phyloP scores from a whole-genome alignment of 2,797 vertebrate species.

The Sebastes umbrosus region DNA sequence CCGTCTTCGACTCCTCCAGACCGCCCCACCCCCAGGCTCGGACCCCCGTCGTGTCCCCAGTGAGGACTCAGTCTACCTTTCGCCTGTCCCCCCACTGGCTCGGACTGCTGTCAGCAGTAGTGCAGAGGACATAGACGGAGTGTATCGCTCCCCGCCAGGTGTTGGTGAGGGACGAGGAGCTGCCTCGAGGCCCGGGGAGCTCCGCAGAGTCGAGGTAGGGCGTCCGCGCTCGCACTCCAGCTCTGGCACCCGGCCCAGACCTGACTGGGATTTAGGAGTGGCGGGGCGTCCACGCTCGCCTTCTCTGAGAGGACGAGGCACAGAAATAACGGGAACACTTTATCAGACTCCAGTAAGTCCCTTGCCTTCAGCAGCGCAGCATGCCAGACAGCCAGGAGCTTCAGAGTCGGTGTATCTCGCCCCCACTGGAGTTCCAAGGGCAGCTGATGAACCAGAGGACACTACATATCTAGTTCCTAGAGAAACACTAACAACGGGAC shows the following conservation, averaged over 20 bases:
- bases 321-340: conserved; percentile 69
- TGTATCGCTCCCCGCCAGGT: conserved; percentile 76
- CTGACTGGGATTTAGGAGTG: conserved; percentile 78
- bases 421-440: conserved; percentile 69
- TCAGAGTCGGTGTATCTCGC: conserved; percentile 80
- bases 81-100: conserved; percentile 57
- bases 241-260: conserved; percentile 78
- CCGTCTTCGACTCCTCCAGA: conserved; percentile 88
- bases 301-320: conserved; percentile 77
- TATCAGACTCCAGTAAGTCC: conserved; percentile 79
- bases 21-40: conserved; percentile 47
- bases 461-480: conserved; percentile 78
- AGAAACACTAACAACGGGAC: conserved; percentile 63
- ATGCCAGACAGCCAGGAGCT: conserved; percentile 63
- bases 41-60: conserved; percentile 50
- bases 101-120: conserved; percentile 40
- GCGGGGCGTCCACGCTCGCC: conserved; percentile 80
- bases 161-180: conserved; percentile 69
- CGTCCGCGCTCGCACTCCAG: conserved; percentile 80
- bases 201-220: conserved; percentile 71
- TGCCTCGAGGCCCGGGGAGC: conserved; percentile 67
- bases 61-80: conserved; percentile 80
- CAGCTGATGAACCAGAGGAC: conserved; percentile 69
- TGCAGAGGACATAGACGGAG: conserved; percentile 70
- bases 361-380: conserved; percentile 52